Conservation (phyloP, 2,888 invertebrate genomes). For the Myopa testacea region DNA sequence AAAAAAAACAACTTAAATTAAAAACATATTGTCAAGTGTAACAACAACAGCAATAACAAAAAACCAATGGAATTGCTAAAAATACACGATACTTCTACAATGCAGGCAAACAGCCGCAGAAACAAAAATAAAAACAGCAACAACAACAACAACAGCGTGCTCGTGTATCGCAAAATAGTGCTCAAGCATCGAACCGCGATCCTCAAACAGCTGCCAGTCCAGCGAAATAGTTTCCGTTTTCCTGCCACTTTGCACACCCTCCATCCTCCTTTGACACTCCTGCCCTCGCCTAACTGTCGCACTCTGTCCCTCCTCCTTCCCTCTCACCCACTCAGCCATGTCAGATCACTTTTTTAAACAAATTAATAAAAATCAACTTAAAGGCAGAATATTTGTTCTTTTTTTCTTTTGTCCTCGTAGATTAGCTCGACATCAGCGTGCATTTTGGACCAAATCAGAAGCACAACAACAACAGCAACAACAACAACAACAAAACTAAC, state of each 20-base stretch:
- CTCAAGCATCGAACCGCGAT: neutral
- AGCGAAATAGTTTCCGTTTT: constrained; percentile 20
- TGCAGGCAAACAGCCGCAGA: constrained; percentile 49
- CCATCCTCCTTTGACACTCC: neutral
- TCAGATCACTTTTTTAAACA: neutral
- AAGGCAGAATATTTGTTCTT: neutral
- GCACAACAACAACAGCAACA: constrained; percentile 26
- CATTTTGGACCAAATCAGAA: constrained; percentile 18
- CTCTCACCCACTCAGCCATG: neutral
- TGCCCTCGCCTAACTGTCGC: no score
- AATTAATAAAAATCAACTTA: constrained; percentile 19
- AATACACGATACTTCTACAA: constrained; percentile 39
- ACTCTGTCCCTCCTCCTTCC: neutral
- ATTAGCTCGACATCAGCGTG: constrained; percentile 25
- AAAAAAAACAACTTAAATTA: constrained; percentile 56
- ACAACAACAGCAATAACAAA: constrained; percentile 32
- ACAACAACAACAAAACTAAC: constrained; percentile 34
- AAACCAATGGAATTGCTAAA: neutral
- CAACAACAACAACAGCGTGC: constrained; percentile 28
- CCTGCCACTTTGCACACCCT: neutral
- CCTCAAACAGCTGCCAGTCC: neutral
- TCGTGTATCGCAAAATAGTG: constrained; percentile 3
- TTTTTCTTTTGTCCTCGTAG: constrained; percentile 19
- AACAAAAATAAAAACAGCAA: constrained; percentile 44
- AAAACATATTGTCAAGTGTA: constrained; percentile 66